phyloP scores from a whole-genome alignment of 2,113 vertebrate species.

The Melanostigma gelatinosum region DNA sequence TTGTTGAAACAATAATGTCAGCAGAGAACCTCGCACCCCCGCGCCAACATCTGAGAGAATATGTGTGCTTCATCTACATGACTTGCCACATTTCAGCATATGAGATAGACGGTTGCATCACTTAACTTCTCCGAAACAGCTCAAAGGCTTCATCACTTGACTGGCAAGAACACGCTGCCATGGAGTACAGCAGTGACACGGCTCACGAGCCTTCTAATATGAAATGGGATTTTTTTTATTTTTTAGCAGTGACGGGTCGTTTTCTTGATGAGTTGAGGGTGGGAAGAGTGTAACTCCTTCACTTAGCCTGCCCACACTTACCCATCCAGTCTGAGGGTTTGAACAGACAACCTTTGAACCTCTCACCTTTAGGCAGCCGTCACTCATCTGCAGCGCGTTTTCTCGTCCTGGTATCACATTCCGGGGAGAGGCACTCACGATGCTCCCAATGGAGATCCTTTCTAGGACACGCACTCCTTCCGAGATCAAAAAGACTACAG shows the following conservation, averaged over 20 bases:
- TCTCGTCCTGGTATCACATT: constrained; percentile 35
- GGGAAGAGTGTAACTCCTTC: constrained; percentile 12
- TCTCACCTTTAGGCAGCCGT: constrained; percentile 57
- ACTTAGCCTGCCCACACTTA: constrained; percentile 21
- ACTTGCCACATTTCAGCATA: constrained; percentile 60
- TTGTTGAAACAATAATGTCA: constrained; percentile 69
- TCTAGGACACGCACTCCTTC: constrained; percentile 48
- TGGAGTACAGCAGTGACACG: constrained; percentile 41
- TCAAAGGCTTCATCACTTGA: constrained; percentile 64
- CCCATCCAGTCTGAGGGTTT: constrained; percentile 7
- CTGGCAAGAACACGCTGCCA: constrained; percentile 33
- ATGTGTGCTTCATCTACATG: constrained; percentile 52
- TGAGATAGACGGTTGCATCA: constrained; percentile 72
- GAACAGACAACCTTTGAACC: constrained; percentile 31
- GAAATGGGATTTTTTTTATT: constrained; percentile 29
- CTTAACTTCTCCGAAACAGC: constrained; percentile 67
- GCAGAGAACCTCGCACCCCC: constrained; percentile 30
- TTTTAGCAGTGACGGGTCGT: constrained; percentile 33
- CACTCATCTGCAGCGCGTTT: constrained; percentile 36
- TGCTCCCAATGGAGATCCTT: constrained; percentile 65
- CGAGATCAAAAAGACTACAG: constrained; percentile 65
- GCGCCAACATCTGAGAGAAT: constrained; percentile 59
- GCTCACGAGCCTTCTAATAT: constrained; percentile 23
- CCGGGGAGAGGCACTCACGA: constrained; percentile 19
- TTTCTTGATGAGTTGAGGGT: constrained; percentile 35